Conservation (phyloP, 2,888 invertebrate species). For the Thelaira solivaga region DNA sequence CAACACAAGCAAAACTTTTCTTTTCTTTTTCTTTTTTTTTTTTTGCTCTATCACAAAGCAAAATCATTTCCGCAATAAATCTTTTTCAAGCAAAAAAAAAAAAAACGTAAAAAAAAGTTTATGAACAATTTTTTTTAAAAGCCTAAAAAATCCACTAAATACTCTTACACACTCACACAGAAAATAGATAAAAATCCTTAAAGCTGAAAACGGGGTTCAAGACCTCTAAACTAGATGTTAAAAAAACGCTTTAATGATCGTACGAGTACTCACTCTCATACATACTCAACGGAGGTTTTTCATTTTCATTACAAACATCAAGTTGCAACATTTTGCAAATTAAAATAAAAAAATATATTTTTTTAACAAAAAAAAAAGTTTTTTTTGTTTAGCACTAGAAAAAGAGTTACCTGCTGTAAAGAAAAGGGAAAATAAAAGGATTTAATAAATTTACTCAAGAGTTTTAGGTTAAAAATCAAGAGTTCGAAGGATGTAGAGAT, state of each 20-base stretch:
- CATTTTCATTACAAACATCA: slow-evolving; percentile 46
- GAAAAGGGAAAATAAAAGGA: background rate
- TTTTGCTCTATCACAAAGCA: slow-evolving; percentile 15
- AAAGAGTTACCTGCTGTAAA: slow-evolving; percentile 13
- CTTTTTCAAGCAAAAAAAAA: slow-evolving; percentile 17
- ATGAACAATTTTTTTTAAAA: no score
- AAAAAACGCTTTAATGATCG: slow-evolving; percentile 3
- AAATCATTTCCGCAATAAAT: slow-evolving; percentile 62
- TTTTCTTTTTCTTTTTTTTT: no score
- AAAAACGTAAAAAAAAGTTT: slow-evolving; percentile 4
- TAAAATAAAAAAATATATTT: background rate
- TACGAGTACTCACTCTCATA: slow-evolving; percentile 13
- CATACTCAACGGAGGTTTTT: slow-evolving; percentile 30
- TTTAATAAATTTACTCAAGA: no score
- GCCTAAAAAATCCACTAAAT: slow-evolving; percentile 2
- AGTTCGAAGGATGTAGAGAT: no score
- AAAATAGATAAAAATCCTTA: slow-evolving; percentile 45
- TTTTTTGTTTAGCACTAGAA: background rate
- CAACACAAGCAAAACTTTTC: background rate
- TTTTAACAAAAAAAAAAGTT: background rate
- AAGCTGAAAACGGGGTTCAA: slow-evolving; percentile 59
- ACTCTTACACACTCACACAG: no score
- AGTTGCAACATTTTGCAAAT: slow-evolving; percentile 27
- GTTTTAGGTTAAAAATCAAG: background rate
- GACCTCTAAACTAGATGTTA: slow-evolving; percentile 58